Evolutionary conservation across 2,797 vertebrate species (phyloP).

Genomic region (Hirundo rustica): DNA sequence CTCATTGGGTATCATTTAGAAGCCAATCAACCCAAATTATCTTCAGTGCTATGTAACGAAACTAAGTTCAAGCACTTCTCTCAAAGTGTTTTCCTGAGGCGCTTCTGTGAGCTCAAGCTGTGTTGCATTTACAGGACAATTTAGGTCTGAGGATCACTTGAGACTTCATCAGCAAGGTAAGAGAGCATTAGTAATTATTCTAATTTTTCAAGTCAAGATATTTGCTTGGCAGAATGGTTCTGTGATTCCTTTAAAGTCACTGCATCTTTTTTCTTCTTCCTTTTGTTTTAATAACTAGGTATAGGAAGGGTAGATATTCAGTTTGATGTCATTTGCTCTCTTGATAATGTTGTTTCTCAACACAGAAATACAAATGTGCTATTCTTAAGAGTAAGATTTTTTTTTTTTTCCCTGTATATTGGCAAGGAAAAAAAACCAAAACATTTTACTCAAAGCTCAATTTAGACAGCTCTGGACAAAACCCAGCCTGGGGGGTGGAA

Average conservation of each 20-base stretch:
- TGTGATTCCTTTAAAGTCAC: background rate
- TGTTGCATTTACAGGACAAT: background rate
- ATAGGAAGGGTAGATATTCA: background rate
- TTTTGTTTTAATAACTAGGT: background rate
- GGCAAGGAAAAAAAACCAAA: background rate
- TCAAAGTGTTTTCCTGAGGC: background rate
- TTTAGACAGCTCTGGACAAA: background rate
- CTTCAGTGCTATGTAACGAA: background rate
- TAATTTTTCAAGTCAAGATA: background rate
- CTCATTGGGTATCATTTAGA: constrained; percentile 9
- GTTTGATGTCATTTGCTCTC: background rate
- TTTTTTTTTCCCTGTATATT: background rate
- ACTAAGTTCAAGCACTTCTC: background rate
- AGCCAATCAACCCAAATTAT: background rate
- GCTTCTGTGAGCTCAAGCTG: background rate
- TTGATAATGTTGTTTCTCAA: background rate
- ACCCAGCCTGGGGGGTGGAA: background rate
- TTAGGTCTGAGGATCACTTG: background rate
- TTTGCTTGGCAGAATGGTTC: background rate
- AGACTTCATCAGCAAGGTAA: constrained; percentile 13
- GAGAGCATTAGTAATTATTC: background rate
- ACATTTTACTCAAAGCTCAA: background rate
- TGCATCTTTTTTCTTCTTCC: background rate
- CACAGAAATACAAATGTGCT: background rate
- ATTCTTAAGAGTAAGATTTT: background rate